These are phyloP conservation scores for Motacilla alba DNA, from an alignment of 2,113 vertebrate species.

Conservation along the genomic window DNA sequence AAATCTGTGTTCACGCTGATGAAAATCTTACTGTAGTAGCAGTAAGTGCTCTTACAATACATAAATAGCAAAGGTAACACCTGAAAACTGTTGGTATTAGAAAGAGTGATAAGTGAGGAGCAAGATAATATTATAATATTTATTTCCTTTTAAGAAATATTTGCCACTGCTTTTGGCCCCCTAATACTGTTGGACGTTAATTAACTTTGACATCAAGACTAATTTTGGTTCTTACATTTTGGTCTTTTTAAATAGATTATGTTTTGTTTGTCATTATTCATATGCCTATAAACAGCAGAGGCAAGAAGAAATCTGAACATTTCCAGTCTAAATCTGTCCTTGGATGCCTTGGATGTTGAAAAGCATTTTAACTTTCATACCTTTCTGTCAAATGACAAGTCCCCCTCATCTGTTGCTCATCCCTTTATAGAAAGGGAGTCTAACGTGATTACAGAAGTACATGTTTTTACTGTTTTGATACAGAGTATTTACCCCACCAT, in stretches of 20 bases:
- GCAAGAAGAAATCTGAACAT: neutral
- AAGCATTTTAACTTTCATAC: neutral
- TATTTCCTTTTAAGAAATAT: neutral
- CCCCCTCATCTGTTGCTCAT: neutral
- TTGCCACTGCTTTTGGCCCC: neutral
- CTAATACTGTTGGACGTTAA: neutral
- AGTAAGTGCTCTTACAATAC: neutral
- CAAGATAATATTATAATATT: neutral
- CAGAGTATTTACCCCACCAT: neutral
- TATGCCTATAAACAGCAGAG: neutral
- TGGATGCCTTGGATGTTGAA: neutral
- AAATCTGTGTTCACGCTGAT: neutral
- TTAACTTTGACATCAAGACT: neutral
- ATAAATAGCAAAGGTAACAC: neutral
- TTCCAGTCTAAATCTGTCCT: neutral
- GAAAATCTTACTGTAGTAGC: neutral
- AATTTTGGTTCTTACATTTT: neutral
- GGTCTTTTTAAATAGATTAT: neutral
- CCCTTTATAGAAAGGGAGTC: neutral
- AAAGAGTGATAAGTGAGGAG: neutral
- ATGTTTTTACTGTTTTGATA: neutral
- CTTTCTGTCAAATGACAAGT: neutral
- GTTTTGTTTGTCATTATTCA: neutral
- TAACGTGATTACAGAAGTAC: neutral
- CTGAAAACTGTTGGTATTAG: neutral